Evolutionary conservation across 2,888 invertebrate species (phyloP), one percentile per base, ranked within the genome.

Genomic region (Cephalotes varians): DNA sequence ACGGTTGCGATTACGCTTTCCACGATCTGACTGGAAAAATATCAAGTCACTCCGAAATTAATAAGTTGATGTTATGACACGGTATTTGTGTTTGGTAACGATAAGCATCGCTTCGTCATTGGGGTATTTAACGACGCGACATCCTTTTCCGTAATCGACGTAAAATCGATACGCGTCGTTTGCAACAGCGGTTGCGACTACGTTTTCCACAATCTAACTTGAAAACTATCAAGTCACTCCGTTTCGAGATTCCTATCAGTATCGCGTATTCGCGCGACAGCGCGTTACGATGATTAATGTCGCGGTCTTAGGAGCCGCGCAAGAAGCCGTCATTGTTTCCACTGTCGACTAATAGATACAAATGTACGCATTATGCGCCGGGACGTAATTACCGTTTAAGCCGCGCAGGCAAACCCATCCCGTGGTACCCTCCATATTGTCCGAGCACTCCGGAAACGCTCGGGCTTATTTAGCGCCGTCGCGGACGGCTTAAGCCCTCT

Each of bases 301-400:
- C 71, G 37, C 69, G 85, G 86, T 88, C 87, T 85, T 87, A 88
- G 86, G 85, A 21, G 7, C 82, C 71, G 81, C 87, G 82, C 84
- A 81, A 82, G 21, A 2, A 21, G 82, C 74, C 87, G 87, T 90
- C 90, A 90, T 92, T 90, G 90, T 90, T 88, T 83, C 81, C 84
- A 74, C 85, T 86, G 82, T 81, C 85, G 81, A 54, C 87, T 92
- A 92, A 92, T 92, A 91, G 91, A 91, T 92, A 92, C 91, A 92
- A 92, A 92, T 92, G 91, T 89, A 89, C 76, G 64, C 80, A 81
- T 82, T 79, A 56, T 79, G 67, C 56, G 62, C 56, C 82, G 49
- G 71, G 80, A 89, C 77, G 87, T 91, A 90, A 92, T 92, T 91
- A 91, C 86, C 83, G 65, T 82, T 84, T 81, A 82, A 87, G 85